Conservation (phyloP, 2,888 invertebrate species). For the Branchellion lobata region DNA sequence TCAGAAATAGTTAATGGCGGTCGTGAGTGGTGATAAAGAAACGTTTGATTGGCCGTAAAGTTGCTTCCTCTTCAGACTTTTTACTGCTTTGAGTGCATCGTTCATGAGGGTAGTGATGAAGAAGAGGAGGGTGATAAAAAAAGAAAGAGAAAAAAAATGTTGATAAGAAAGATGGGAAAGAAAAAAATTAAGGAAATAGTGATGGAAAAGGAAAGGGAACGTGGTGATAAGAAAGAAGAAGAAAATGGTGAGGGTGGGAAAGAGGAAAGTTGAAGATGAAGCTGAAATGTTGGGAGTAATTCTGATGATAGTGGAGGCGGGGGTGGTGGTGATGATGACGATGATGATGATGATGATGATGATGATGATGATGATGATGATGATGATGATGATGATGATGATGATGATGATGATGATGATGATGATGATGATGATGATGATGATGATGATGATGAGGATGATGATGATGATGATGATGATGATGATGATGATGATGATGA, state of each 20-base stretch:
- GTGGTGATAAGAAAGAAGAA: no score
- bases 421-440: conserved; percentile 25
- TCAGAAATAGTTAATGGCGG: no score
- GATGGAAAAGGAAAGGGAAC: not conserved
- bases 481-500: conserved; percentile 17
- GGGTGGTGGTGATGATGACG: not conserved
- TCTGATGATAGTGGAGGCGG: not conserved
- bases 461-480: conserved; percentile 9
- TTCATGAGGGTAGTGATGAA: not conserved
- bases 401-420: not conserved
- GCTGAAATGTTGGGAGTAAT: not conserved
- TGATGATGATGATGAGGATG: conserved; percentile 16
- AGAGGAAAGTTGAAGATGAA: not conserved
- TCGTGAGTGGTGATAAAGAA: no score
- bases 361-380: conserved; percentile 10
- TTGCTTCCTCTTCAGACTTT: not conserved
- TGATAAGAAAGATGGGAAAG: not conserved
- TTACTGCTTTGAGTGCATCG: not conserved
- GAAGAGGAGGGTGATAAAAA: not conserved
- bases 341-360: not conserved
- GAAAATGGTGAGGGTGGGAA: no score
- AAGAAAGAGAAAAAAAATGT: not conserved
- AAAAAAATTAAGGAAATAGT: no score
- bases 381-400: conserved; percentile 18
- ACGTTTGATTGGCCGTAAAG: not conserved